phyloP scores from a whole-genome alignment of 2,888 invertebrate genomes.

The Megaustenia siamemsis region DNA sequence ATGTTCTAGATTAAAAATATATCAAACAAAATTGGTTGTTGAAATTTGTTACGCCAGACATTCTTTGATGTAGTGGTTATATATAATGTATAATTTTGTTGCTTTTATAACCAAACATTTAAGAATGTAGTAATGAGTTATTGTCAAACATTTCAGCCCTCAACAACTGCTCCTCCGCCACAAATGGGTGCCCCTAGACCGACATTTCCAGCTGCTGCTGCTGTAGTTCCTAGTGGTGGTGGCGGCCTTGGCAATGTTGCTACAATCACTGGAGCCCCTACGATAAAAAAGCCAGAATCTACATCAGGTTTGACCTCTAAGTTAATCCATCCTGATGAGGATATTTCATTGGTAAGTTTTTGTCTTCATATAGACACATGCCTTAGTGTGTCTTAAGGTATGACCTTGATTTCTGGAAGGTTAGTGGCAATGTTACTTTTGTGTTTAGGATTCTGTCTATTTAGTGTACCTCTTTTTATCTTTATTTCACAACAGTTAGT shows the following conservation, averaged over 20 bases:
- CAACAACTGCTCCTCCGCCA: slow-evolving; percentile 18
- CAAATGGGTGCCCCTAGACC: slow-evolving; percentile 59
- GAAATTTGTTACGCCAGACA: no score
- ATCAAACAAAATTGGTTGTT: no score
- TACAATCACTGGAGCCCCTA: slow-evolving; percentile 76
- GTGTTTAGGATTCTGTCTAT: background rate
- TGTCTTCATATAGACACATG: slow-evolving; percentile 1
- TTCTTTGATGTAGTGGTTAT: no score
- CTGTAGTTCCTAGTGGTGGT: slow-evolving; percentile 55
- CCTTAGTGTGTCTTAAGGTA: slow-evolving; percentile 28
- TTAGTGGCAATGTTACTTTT: slow-evolving; percentile 32
- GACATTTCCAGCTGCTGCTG: slow-evolving; percentile 76
- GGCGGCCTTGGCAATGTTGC: slow-evolving; percentile 60
- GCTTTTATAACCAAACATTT: no score
- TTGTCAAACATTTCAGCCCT: slow-evolving; percentile 19
- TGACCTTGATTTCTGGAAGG: slow-evolving; percentile 33
- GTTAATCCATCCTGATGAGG: slow-evolving; percentile 79
- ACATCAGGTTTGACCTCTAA: slow-evolving; percentile 78
- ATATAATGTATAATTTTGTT: no score
- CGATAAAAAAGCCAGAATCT: slow-evolving; percentile 78
- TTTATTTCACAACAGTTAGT: no score
- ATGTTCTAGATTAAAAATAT: no score
- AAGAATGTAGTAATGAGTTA: no score
- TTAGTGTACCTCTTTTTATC: background rate
- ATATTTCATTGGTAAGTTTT: slow-evolving; percentile 77